Evolutionary conservation across 2,888 invertebrate species (phyloP).

Genomic region (Nasonovia ribisnigri): DNA sequence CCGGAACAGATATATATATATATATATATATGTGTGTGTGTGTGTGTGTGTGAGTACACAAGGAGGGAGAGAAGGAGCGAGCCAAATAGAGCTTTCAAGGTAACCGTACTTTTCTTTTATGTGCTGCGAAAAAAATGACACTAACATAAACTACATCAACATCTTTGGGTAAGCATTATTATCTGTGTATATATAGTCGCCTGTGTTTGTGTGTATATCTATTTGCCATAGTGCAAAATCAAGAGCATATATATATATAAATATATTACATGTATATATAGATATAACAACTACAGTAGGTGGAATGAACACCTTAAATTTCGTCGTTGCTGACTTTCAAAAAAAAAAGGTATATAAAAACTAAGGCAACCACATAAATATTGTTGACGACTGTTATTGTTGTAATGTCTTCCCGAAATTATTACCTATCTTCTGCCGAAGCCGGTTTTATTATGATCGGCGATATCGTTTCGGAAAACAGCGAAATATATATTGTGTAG

Average conservation of each 20-base stretch:
- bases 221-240: background rate
- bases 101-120: conserved; percentile 54
- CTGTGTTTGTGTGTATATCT: background rate
- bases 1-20: background rate
- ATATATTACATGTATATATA: background rate
- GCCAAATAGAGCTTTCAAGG: background rate
- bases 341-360: background rate
- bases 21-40: background rate
- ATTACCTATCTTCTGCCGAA: background rate
- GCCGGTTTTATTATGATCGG: background rate
- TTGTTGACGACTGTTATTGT: background rate
- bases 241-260: background rate
- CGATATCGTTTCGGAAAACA: background rate
- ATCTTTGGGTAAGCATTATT: background rate
- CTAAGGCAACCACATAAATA: background rate
- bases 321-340: background rate
- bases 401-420: background rate
- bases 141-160: conserved; percentile 53
- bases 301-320: background rate
- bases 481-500: background rate
- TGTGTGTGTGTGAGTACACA: background rate
- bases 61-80: background rate
- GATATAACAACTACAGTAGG: background rate
- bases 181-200: background rate
- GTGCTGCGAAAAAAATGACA: conserved; percentile 28